Percentiles rank a stretch among this genome's conserved stretches.
These are phyloP conservation scores for Sminthurinus signatus DNA, from an alignment of 1,140 invertebrate species.

Conservation along the genomic window DNA sequence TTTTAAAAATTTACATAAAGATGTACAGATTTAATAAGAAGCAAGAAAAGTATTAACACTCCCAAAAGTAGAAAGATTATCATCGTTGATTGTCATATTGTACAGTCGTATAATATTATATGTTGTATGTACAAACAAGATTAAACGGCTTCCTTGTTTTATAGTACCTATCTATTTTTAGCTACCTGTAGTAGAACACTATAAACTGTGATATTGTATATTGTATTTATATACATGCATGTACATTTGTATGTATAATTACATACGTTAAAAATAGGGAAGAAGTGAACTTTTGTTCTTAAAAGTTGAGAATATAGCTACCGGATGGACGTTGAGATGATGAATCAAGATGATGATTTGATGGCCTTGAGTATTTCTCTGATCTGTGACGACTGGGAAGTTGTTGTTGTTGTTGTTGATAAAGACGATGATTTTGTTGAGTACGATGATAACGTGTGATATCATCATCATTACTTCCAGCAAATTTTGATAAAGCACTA, in stretches of 20 bases:
- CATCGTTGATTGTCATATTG: too few species aligned
- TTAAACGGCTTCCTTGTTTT: background rate
- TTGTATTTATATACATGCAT: too few species aligned
- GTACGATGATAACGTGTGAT: background rate
- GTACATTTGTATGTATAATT: background rate
- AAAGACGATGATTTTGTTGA: too few species aligned
- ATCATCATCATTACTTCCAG: background rate
- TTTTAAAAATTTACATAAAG: constrained; percentile 43
- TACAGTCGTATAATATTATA: too few species aligned
- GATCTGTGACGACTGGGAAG: constrained; percentile 4
- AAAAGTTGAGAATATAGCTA: constrained; percentile 8
- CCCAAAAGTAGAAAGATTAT: too few species aligned
- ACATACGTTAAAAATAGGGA: too few species aligned
- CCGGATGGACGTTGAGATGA: too few species aligned
- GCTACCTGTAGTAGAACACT: background rate
- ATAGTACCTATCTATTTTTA: background rate
- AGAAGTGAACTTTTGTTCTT: too few species aligned
- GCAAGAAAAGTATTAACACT: background rate
- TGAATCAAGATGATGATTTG: background rate
- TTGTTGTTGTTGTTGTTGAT: background rate
- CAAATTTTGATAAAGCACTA: background rate
- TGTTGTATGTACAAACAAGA: too few species aligned
- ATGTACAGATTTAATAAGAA: too few species aligned
- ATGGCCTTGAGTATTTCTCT: constrained; percentile 9
- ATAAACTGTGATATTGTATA: background rate